These are phyloP conservation scores for Wasmannia auropunctata DNA, from an alignment of 1,140 invertebrate genomes.

Conservation along the genomic window DNA sequence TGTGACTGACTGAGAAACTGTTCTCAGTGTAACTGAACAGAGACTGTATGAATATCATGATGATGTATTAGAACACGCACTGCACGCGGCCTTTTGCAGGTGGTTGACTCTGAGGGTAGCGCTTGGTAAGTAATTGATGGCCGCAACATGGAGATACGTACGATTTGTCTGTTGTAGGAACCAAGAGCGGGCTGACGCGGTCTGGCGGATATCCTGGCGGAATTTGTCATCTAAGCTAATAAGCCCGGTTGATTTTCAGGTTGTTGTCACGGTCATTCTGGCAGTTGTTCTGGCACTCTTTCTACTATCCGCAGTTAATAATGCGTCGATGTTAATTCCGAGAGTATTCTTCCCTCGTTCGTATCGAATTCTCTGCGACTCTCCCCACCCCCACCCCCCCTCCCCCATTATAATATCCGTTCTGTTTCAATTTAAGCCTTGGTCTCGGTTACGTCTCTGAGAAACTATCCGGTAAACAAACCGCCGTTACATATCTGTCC, in stretches of 20 bases:
- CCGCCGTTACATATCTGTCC: neutral
- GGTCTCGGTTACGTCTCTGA: slow-evolving; percentile 18
- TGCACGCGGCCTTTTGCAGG: slow-evolving; percentile 85
- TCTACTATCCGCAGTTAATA: slow-evolving; percentile 23
- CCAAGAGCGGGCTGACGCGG: neutral
- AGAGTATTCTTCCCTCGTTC: slow-evolving; percentile 18
- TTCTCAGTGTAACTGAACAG: slow-evolving; percentile 81
- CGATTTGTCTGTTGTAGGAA: slow-evolving; percentile 82
- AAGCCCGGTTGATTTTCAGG: slow-evolving; percentile 78
- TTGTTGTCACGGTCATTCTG: slow-evolving; percentile 82
- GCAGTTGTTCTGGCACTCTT: slow-evolving; percentile 66
- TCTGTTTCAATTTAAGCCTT: slow-evolving; percentile 25
- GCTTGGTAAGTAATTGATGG: slow-evolving; percentile 84
- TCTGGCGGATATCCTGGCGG: neutral
- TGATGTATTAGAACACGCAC: slow-evolving; percentile 85
- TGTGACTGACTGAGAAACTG: slow-evolving; percentile 82
- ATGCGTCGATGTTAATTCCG: slow-evolving; percentile 37
- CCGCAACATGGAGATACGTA: slow-evolving; percentile 82
- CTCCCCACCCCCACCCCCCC: too few relatives aligned
- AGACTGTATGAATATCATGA: slow-evolving; percentile 85
- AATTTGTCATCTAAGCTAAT: slow-evolving; percentile 65
- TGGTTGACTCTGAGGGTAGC: slow-evolving; percentile 79
- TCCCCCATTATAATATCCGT: neutral
- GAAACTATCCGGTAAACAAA: slow-evolving; percentile 20
- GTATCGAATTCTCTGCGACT: neutral